These are phyloP conservation scores for Drosophila imparisetae DNA, from an alignment of 2,888 invertebrate genomes.

Conservation along the genomic window DNA sequence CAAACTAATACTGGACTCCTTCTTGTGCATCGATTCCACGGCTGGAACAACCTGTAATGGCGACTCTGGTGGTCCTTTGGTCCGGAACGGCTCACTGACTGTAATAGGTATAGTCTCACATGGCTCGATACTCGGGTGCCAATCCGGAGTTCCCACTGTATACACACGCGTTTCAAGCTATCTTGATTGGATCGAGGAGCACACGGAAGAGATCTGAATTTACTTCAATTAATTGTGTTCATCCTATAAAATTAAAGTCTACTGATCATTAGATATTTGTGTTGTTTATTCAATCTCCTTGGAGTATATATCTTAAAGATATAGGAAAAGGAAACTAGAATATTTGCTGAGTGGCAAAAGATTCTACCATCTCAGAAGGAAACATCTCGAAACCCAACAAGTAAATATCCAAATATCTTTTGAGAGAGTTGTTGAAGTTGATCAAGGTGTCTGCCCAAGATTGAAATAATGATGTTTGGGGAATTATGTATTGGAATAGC, in stretches of 20 bases:
- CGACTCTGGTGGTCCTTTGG: constrained; percentile 63
- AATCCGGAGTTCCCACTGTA: constrained; percentile 40
- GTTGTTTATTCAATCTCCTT: no score
- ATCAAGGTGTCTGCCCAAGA: neutral
- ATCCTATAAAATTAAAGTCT: no score
- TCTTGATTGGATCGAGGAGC: constrained; percentile 43
- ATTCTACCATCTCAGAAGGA: neutral
- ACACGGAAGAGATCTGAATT: constrained; percentile 19
- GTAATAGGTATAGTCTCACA: constrained; percentile 64
- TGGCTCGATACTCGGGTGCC: constrained; percentile 46
- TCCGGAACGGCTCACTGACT: constrained; percentile 40
- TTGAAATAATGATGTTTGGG: neutral
- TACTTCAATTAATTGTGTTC: neutral
- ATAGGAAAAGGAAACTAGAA: neutral
- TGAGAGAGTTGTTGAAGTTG: neutral
- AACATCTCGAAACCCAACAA: neutral
- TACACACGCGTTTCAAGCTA: constrained; percentile 53
- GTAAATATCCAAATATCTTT: neutral
- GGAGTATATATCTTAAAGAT: neutral
- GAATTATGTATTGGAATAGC: neutral
- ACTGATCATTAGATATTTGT: no score
- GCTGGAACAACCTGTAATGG: constrained; percentile 52
- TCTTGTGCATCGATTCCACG: constrained; percentile 47
- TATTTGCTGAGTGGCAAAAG: no score
- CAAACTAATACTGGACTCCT: constrained; percentile 35